Evolutionary conservation across 2,113 vertebrate species (phyloP), one percentile per base, ranked within the genome.

Genomic region (Thomomys bottae): DNA sequence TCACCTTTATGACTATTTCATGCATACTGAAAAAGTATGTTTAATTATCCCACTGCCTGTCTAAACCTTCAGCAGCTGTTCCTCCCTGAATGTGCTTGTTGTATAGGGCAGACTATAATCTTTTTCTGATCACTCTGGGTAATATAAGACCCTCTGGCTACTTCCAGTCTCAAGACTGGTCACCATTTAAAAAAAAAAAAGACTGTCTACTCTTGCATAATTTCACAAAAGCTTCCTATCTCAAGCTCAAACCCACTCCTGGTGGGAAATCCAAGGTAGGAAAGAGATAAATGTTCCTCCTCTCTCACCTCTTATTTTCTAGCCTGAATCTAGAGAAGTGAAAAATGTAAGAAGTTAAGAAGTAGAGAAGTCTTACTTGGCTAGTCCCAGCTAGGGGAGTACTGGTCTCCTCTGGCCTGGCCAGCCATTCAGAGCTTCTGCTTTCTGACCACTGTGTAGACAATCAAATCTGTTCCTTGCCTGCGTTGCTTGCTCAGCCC

Each of bases 121-220:
- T 24, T 72, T 34, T 40, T 72, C 68, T 73, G 24, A 21, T 59
- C 42, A 40, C 40, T 81, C n/a, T 15, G n/a, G 61, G 34, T 26
- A 67, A 80, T 57, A 66, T 9, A 82, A 88, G 10, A 36, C 26
- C 32, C n/a, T 89, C 40, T 24, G 34, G 26, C 32, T 38, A 40
- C 64, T 84, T 68, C 73, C 10, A 54, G n/a, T 77, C 63, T 81
- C 70, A 26, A 49, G 8, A 78, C 82, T 26, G 10, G 15, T 92
- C 40, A 40, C 34, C 79, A 86, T 5, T 5, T 54, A 28, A 82
- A 54, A 85, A 93, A 75, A 93, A n/a, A n/a, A n/a, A n/a, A n/a
- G n/a, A n/a, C n/a, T 59, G 34, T 79, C 88, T 14, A 15, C 24
- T 34, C 59, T 10, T 28, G 10, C 59, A 15, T 81, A 72, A 88